Base-by-base conservation (phyloP, 2,888 invertebrate species). In the Nemurella pictetii region DNA sequence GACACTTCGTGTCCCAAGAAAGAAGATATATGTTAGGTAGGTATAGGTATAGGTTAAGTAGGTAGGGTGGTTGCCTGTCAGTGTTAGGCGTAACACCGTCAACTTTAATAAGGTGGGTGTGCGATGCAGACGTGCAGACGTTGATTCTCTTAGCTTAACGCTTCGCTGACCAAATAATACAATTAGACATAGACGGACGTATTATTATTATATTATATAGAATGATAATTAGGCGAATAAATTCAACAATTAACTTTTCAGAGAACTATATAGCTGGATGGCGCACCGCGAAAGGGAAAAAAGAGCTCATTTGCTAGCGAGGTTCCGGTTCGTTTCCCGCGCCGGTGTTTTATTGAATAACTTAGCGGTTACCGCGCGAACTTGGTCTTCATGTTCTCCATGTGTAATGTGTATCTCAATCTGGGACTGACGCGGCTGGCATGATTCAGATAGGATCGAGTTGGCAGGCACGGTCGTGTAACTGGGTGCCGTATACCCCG, bases 41-140 rank as follows among this genome's bases (percentile, higher is more conserved):
- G 55, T 12, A 12, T 55, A 7, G 2, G 20, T 55, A 12, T 55
- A 55, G 55, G 32, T n/a, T n/a, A n/a, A n/a, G n/a, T n/a, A n/a
- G n/a, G 2, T 55, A 55, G 55, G 55, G 55, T 55, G 55, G 55
- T 20, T 15, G 55, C 55, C 20, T 55, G 55, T 55, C 55, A 15
- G 55, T 55, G 55, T 7, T 5, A 78, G 78, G 78, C 78, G 78
- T 78, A 78, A 78, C 30, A 78, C 30, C 27, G 29, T 78, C n/a
- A 78, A 9, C 30, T 30, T 30, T 78, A 78, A 78, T 78, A 78
- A 78, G 78, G 78, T 78, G 78, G 78, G 78, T 78, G 78, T 55
- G 55, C 12, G 55, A 55, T 12, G 20, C 20, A 7, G 55, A 55
- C 55, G n/a, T 7, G 20, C 15, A 55, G 78, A 78, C 20, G 74